These are phyloP conservation scores for Prorops nasuta DNA, from an alignment of 1,140 invertebrate genomes.

Conservation along the genomic window DNA sequence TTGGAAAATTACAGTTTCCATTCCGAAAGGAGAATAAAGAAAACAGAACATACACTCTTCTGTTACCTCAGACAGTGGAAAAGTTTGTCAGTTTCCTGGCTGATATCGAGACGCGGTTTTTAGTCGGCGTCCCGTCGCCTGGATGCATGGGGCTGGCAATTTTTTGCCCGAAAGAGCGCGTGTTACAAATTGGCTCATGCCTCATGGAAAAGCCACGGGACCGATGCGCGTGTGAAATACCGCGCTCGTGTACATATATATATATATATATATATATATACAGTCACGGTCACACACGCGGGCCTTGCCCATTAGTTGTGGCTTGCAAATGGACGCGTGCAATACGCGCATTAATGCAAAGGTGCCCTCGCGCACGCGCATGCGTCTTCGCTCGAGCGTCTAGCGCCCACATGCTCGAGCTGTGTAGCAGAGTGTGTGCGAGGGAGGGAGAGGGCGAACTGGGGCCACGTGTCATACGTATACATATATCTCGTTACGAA, in stretches of 20 bases:
- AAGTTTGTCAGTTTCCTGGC: too few species aligned
- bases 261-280: too few species aligned
- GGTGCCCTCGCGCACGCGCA: conserved; percentile 17
- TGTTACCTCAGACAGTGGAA: too few species aligned
- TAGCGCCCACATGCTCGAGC: neutral
- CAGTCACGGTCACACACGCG: conserved; percentile 27
- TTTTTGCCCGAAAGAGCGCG: too few species aligned
- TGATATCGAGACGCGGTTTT: too few species aligned
- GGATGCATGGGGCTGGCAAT: too few species aligned
- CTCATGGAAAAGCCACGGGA: conserved; percentile 32
- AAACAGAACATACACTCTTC: too few species aligned
- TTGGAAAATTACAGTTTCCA: too few species aligned
- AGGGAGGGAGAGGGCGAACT: neutral
- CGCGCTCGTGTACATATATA: conserved; percentile 18
- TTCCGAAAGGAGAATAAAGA: too few species aligned
- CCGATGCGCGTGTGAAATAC: conserved; percentile 36
- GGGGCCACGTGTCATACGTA: too few species aligned
- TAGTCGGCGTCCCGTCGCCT: too few species aligned
- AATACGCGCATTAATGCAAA: conserved; percentile 40
- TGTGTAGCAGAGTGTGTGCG: too few species aligned
- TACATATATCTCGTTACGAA: conserved; percentile 20
- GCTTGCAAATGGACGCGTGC: conserved; percentile 39
- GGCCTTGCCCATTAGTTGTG: conserved; percentile 43
- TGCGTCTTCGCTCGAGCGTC: neutral
- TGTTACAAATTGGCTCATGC: conserved; percentile 48